phyloP scores from a whole-genome alignment of 2,888 invertebrate genomes.

The Antheraea assamensis region DNA sequence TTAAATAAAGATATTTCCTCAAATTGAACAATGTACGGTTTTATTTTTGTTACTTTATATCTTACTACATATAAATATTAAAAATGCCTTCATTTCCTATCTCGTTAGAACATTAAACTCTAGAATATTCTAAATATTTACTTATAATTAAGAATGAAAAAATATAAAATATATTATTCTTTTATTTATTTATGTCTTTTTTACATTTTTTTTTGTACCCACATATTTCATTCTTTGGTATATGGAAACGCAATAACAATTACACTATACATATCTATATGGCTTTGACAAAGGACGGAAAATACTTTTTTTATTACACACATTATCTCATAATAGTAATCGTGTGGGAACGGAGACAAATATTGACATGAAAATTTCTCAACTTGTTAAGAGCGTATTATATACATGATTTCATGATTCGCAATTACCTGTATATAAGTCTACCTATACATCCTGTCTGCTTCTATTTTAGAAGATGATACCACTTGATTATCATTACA shows the following conservation, averaged over 20 bases:
- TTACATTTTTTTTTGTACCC: slow-evolving; percentile 58
- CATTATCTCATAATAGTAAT: slow-evolving; percentile 36
- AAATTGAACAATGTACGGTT: too few species aligned
- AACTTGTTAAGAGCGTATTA: neutral
- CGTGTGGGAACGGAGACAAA: slow-evolving; percentile 49
- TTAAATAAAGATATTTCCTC: too few species aligned
- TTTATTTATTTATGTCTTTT: slow-evolving; percentile 30
- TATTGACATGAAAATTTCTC: slow-evolving; percentile 30
- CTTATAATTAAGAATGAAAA: slow-evolving; percentile 53
- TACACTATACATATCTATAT: slow-evolving; percentile 13
- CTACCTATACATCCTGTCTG: neutral
- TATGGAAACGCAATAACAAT: slow-evolving; percentile 49
- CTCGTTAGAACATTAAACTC: neutral
- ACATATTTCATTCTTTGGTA: slow-evolving; percentile 71
- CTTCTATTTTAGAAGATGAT: neutral
- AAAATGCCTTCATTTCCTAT: neutral
- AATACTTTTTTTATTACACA: slow-evolving; percentile 40
- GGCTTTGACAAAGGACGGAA: slow-evolving; percentile 26
- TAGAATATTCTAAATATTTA: slow-evolving; percentile 2
- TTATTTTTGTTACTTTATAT: too few species aligned
- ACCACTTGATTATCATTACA: neutral
- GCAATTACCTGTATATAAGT: neutral
- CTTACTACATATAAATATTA: neutral
- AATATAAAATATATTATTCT: slow-evolving; percentile 41
- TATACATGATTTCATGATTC: neutral